These are phyloP conservation scores for Brachirus orientalis DNA, from an alignment of 2,113 vertebrate genomes.

Conservation along the genomic window DNA sequence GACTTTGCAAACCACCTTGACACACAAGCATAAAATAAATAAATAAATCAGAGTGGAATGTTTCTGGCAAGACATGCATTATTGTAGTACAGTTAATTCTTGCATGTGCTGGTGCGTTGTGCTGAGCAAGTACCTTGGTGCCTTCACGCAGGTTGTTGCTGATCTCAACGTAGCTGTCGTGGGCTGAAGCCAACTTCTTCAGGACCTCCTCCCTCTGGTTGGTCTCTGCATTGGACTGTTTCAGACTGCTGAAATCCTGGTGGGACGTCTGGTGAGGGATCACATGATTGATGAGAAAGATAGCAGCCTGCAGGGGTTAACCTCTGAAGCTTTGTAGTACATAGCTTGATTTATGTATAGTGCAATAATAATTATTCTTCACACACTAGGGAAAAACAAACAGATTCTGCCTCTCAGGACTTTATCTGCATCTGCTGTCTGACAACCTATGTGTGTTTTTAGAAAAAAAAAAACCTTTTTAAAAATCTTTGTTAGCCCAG, in stretches of 20 bases:
- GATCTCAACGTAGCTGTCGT: conserved; percentile 97
- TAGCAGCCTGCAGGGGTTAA: background rate
- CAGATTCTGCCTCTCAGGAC: background rate
- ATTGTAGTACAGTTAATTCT: conserved; percentile 6
- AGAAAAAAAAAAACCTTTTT: too few relatives aligned
- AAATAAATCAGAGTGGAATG: background rate
- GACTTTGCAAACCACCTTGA: conserved; percentile 27
- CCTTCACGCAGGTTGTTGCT: conserved; percentile 93
- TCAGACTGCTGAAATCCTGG: conserved; percentile 96
- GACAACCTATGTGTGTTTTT: background rate
- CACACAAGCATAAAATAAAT: background rate
- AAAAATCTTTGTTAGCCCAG: background rate
- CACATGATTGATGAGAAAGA: background rate
- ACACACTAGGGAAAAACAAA: background rate
- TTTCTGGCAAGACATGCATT: conserved; percentile 37
- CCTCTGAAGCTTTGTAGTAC: background rate
- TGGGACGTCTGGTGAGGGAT: conserved; percentile 84
- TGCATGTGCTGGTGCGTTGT: conserved; percentile 1
- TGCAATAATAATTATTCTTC: background rate
- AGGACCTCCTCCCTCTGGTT: conserved; percentile 95
- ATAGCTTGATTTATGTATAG: background rate
- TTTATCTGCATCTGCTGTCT: background rate
- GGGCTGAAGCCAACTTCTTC: conserved; percentile 95
- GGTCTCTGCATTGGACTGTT: conserved; percentile 94
- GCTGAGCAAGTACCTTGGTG: conserved; percentile 87